Base-by-base conservation (phyloP, 2,797 vertebrate genomes). In the Sciaenops ocellatus region DNA sequence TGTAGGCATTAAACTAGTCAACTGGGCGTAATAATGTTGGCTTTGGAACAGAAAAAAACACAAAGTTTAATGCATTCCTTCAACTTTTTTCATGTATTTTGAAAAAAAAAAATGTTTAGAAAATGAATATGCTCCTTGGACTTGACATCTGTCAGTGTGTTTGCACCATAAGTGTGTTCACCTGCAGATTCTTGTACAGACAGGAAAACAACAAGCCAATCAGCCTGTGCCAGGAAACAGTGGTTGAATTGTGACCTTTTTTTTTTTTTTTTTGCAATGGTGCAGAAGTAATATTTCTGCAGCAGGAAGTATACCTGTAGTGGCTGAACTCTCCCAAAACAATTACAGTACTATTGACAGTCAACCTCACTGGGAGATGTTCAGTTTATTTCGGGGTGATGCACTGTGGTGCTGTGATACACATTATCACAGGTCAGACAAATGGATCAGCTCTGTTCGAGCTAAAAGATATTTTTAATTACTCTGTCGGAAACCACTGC, bases 321-420 rank as follows among this genome's bases (percentile, higher is more conserved):
- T n/a, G 60, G 54, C 61, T 69, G 46, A 76, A 80, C 61, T 79
- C 64, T 85, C 69, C 68, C 83, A 56, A 73, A 86, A 82, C 83
- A 89, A 85, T 87, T 83, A 76, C 80, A 60, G 60, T 47, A 64
- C 50, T 74, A 69, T 80, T 84, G 80, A 86, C 72, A 69, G 78
- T 82, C 65, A 79, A 28, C 56, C 57, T 83, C 61, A 52, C 71
- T 9, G 18, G 70, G 52, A 74, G 73, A 80, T 76, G 51, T 85
- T 79, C 12, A 28, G 79, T 70, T 70, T 54, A 50, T 80, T 85
- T 79, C 42, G 38, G 75, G 42, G 56, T n/a, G 42, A 11, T 57
- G 51, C 48, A 50, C 70, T 38, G 60, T 47, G 50, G 61, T 54
- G 73, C 66, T 67, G 42, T 30, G 69, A 51, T 75, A 78, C 56